Conservation (phyloP, 1,140 invertebrate species). For the Heliconius himera region DNA sequence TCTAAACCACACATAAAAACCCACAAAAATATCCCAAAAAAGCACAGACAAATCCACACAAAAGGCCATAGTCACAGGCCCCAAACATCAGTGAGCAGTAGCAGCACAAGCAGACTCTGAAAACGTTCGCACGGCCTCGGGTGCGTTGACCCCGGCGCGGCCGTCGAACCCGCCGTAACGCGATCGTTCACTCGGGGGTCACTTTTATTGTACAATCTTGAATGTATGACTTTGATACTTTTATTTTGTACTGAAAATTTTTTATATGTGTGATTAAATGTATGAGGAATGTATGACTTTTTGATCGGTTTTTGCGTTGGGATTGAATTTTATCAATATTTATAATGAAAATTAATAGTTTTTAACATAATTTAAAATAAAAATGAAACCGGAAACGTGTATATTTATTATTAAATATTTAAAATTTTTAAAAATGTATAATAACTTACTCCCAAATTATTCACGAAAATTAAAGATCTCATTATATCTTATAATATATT, state of each 20-base stretch:
- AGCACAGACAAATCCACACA: background rate
- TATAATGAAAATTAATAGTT: background rate
- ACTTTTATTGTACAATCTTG: conserved; percentile 23
- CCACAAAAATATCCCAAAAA: no score
- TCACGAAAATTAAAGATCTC: no score
- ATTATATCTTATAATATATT: no score
- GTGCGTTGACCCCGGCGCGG: conserved; percentile 34
- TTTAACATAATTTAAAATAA: no score
- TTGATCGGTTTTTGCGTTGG: background rate
- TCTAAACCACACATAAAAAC: background rate
- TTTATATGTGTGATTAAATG: background rate
- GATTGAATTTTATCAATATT: background rate
- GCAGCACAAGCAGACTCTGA: conserved; percentile 11
- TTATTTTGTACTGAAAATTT: conserved; percentile 9
- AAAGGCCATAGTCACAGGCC: background rate
- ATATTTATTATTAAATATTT: no score
- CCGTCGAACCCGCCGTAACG: conserved; percentile 37
- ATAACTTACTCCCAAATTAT: no score
- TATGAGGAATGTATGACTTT: background rate
- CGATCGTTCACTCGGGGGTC: conserved; percentile 29
- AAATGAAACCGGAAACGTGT: no score
- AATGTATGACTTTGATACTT: conserved; percentile 1
- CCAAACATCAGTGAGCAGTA: background rate
- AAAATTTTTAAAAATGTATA: no score
- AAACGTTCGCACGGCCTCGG: conserved; percentile 32